Base-by-base conservation (phyloP, 1,140 invertebrate species). In the Ostrea denselamellosa region DNA sequence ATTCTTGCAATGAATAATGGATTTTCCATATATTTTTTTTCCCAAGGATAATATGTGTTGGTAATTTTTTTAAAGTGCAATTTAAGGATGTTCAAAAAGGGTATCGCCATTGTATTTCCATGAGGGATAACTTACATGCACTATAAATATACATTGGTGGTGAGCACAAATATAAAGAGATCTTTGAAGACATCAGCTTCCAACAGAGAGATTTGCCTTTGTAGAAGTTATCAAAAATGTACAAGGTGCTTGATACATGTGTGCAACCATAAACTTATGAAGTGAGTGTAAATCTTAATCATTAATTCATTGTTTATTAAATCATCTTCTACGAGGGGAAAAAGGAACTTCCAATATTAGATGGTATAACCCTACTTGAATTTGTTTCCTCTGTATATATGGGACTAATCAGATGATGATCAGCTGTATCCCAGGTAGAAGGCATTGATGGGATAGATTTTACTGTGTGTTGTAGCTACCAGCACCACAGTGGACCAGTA, bases 401-500 rank as follows among this genome's bases (percentile, higher is more conserved):
- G 17, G 56, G 56, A 62, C 17, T 25, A 77, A 25, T 77, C 25
- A 14, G 68, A 77, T 77, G 28, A 34, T 28, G 25, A 77, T 77
- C 25, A 25, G 25, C 68, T 28, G 28, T 12, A 34, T 12, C 14
- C 25, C 68, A 77, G 68, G 68, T 77, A 77, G 68, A 77, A 22
- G 14, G 68, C 68, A 28, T 77, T 77, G 28, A 77, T 77, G 68
- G 68, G 25, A 77, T 77, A 77, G 68, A 77, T 77, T 77, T 25
- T 77, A 28, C 68, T 28, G 19, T 77, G 68, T 28, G 68, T 77
- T 25, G 28, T 77, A 44, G 68, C 22, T 25, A 34, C 68, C 28
- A 25, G 3, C 4, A 44, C 34, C 5, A 44, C 22, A 34, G 68
- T 28, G 22, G 68, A 77, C 68, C 68, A 77, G 28, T 34, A 10